A percentile compares a stretch with the other conserved stretches of the same genome.
Evolutionary conservation across 2,888 invertebrate species (phyloP).

Genomic region (Melipona bicolor): DNA sequence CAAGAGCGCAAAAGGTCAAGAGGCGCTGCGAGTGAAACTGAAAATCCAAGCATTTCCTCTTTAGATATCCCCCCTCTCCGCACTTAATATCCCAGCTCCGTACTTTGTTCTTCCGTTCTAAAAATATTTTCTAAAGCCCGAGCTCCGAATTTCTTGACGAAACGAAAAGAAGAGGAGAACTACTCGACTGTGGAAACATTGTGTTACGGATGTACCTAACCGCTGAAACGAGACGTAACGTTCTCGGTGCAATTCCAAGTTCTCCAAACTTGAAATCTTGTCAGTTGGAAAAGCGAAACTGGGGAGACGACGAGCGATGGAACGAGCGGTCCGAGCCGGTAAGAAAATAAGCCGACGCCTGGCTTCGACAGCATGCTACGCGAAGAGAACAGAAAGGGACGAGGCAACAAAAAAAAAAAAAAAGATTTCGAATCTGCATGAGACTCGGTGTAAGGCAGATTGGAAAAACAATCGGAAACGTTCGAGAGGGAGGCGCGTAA

Average conservation of each 20-base stretch:
- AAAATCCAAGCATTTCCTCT: no score
- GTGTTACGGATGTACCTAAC: background rate
- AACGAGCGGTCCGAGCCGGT: constrained; percentile 10
- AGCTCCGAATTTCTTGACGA: background rate
- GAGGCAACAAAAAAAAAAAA: background rate
- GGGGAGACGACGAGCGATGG: background rate
- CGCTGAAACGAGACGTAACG: background rate
- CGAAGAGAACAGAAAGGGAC: background rate
- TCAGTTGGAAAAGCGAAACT: background rate
- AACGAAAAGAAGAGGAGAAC: background rate
- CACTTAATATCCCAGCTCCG: no score
- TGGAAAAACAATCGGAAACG: constrained; percentile 72
- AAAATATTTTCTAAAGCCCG: background rate
- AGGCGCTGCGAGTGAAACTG: background rate
- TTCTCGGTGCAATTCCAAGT: background rate
- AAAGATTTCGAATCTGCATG: constrained; percentile 65
- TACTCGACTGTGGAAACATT: background rate
- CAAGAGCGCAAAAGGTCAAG: background rate
- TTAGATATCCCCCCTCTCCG: no score
- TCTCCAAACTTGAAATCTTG: constrained; percentile 31
- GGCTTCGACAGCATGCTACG: constrained; percentile 22
- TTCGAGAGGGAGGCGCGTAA: constrained; percentile 33
- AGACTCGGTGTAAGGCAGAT: constrained; percentile 63
- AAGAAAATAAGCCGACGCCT: constrained; percentile 61
- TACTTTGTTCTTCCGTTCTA: background rate